These are phyloP conservation scores for Bos javanicus DNA, from an alignment of 2,113 vertebrate species.

Conservation along the genomic window DNA sequence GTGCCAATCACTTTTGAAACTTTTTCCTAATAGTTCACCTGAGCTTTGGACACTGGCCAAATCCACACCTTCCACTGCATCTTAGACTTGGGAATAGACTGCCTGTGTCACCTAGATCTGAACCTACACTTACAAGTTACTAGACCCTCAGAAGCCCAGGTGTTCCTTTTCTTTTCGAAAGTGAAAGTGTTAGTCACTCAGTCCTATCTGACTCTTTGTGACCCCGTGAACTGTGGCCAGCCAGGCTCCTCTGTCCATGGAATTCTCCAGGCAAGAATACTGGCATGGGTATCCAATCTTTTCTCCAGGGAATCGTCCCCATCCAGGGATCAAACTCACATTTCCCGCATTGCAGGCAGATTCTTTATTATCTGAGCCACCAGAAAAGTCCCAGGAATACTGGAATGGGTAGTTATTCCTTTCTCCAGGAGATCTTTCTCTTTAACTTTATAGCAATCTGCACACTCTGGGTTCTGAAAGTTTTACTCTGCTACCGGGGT, in stretches of 20 bases:
- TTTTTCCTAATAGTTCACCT: background rate
- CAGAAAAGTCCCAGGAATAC: background rate
- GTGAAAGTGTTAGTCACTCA: background rate
- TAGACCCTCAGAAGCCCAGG: background rate
- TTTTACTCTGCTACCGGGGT: background rate
- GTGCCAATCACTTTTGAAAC: background rate
- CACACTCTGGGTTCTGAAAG: background rate
- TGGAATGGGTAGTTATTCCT: background rate
- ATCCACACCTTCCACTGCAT: background rate
- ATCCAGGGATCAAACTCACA: background rate
- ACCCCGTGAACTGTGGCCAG: background rate
- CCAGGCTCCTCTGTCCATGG: background rate
- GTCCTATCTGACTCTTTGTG: background rate
- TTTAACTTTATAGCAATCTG: background rate
- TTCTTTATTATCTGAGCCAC: background rate
- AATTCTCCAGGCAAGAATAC: background rate
- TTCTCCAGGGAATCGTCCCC: background rate
- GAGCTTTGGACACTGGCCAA: background rate
- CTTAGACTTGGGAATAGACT: background rate
- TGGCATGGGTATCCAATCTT: background rate
- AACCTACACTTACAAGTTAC: background rate
- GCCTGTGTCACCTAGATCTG: background rate
- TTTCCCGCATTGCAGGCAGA: background rate
- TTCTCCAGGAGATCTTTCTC: background rate
- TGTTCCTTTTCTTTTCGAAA: background rate